Evolutionary conservation across 2,888 invertebrate genomes (phyloP), one percentile per base, ranked within the genome.

Genomic region (Andrena trimmerana): DNA sequence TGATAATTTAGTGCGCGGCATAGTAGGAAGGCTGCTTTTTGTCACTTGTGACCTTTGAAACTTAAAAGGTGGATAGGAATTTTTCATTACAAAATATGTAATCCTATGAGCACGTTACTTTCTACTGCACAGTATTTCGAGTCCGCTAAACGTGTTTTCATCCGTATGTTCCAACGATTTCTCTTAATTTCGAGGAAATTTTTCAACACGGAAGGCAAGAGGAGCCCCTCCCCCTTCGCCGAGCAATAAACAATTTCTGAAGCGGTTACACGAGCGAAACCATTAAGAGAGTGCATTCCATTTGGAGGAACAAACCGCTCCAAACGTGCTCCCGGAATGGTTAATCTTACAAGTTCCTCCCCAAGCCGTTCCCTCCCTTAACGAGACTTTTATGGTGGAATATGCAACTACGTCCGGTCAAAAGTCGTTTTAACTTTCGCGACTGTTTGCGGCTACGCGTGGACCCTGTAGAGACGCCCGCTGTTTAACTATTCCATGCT

Each of bases 391-490:
- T 79, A 77, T 69, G 73, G 52, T 16, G 63, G 79, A 80, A 73
- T 79, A 60, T 73, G 70, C 31, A 77, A 83, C 68, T 50, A 67
- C 57, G 54, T 75, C 57, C 68, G 78, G 81, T 78, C 78, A 73
- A 65, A 83, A 81, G 83, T 81, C 72, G 60, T 81, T 81, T 71
- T 62, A 81, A 81, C 81, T 81, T 81, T 69, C 31, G 69, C 63
- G 42, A 82, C 54, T 75, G 74, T 65, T 60, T 59, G 74, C 52
- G 42, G 54, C 29, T 24, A 57, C 57, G 57, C 63, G 29, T 57
- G 57, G 68, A 60, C 57, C 29, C 20, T 59, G 50, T n/a, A 24
- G 48, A 50, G 50, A 54, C 36, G 29, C 50, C 54, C 52, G 36
- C 36, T 54, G 24, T 54, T 72, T 81, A 72, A 68, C 72, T 59